A percentile compares a stretch with the other conserved stretches of the same genome.
These are phyloP conservation scores for Aphelenchoides fujianensis DNA, from an alignment of 1,140 invertebrate species.

Conservation along the genomic window DNA sequence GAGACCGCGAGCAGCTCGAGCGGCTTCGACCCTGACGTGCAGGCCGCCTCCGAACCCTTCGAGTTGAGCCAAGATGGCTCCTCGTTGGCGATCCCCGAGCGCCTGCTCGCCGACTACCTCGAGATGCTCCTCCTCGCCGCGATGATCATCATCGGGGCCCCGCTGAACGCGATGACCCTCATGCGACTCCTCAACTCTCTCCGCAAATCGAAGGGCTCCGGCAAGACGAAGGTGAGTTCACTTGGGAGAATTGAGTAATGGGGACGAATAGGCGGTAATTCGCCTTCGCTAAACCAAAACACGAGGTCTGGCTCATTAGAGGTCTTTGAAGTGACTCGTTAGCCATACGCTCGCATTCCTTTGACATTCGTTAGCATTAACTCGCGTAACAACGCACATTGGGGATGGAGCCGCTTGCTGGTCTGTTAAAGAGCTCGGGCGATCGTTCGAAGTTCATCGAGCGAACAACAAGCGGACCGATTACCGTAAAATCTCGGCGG, in stretches of 20 bases:
- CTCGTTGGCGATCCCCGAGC: conserved; percentile 4
- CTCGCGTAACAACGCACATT: too few relatives aligned
- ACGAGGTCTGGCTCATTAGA: too few relatives aligned
- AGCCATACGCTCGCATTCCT: too few relatives aligned
- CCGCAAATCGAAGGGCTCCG: conserved; percentile 28
- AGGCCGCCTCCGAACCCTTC: conserved; percentile 1
- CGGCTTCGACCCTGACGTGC: neutral
- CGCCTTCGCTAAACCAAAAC: too few relatives aligned
- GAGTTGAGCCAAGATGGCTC: conserved; percentile 11
- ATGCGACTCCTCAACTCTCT: conserved; percentile 30
- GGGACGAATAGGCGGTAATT: too few relatives aligned
- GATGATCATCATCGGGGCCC: conserved; percentile 36
- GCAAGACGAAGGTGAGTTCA: conserved; percentile 38
- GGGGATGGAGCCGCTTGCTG: too few relatives aligned
- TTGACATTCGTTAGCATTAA: too few relatives aligned
- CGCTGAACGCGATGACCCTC: conserved; percentile 39
- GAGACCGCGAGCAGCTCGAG: neutral
- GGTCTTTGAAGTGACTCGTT: too few relatives aligned
- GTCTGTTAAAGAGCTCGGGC: too few relatives aligned
- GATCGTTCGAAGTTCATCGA: too few relatives aligned
- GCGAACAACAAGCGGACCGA: neutral
- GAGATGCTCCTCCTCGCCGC: conserved; percentile 37
- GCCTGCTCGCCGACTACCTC: conserved; percentile 36
- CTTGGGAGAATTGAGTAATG: too few relatives aligned
- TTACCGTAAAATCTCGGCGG: neutral